Evolutionary conservation across 1,140 invertebrate species (phyloP).

Genomic region (Drosophila ogumai): DNA sequence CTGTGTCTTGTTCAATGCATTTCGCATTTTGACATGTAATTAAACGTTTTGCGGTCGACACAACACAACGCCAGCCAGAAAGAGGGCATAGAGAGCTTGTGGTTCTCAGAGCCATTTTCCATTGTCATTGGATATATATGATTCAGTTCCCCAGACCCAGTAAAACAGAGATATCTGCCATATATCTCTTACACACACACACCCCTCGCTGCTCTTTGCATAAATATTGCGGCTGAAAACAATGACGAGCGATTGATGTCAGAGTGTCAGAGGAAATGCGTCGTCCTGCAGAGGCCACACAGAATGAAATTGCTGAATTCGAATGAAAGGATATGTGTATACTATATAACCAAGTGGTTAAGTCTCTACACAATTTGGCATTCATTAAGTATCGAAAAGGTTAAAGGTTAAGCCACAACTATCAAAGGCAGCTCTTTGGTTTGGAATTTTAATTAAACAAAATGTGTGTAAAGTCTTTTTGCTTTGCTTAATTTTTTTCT

Average conservation of each 20-base stretch:
- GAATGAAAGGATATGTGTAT: constrained; percentile 13
- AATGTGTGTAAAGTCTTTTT: not conserved
- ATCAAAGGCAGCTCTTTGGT: not conserved
- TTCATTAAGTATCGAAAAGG: constrained; percentile 27
- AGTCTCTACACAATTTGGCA: constrained; percentile 2
- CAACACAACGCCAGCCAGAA: constrained; percentile 37
- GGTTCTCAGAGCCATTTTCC: constrained; percentile 47
- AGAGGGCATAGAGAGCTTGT: constrained; percentile 40
- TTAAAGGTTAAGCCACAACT: not conserved
- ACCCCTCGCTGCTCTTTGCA: constrained; percentile 5
- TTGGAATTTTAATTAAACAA: not conserved
- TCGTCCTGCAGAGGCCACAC: constrained; percentile 9
- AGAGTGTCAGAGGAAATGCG: constrained; percentile 40
- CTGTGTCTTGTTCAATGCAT: constrained; percentile 56
- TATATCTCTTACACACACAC: constrained; percentile 17
- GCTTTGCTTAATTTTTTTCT: not conserved
- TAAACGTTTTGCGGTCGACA: constrained; percentile 62
- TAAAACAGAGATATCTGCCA: constrained; percentile 3
- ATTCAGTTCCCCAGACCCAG: not conserved
- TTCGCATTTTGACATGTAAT: constrained; percentile 66
- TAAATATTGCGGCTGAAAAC: constrained; percentile 43
- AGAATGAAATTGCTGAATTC: constrained; percentile 39
- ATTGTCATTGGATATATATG: constrained; percentile 48
- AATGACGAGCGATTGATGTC: constrained; percentile 47
- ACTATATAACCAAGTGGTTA: not conserved